Base-by-base conservation (phyloP, 2,888 invertebrate genomes). In the Anoplius nigerrimus region DNA sequence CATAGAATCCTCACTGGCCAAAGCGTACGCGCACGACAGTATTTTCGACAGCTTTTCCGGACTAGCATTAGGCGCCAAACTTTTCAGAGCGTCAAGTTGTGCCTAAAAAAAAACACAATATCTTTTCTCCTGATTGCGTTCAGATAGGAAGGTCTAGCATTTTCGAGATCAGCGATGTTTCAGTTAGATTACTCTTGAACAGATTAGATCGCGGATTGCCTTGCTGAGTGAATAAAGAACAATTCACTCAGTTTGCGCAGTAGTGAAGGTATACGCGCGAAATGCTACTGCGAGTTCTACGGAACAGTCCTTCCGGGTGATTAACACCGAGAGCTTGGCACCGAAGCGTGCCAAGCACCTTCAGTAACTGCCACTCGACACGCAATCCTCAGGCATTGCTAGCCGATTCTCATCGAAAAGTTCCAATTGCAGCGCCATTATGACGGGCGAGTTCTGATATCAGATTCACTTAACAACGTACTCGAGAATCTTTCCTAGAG, bases 1-100 rank as follows among this genome's bases (percentile, higher is more conserved):
- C 3, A 90, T 86, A 54, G 95, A 92, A 87, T 97, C 97, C 5
- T 94, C 93, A 18, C 94, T 93, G 76, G 94, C 91, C 62, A 98
- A 91, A 0, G 96, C 96, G 83, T 1, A 95, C 94, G 71, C 97
- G 84, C 59, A 97, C 84, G 87, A 92, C 52, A 92, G 81, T 64
- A 91, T 88, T 78, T 90, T 89, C 20, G 90, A 89, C 51, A 93
- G 76, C 71, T 89, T 89, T 53, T 90, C 89, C 11, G 84, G 79
- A n/a, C 92, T 89, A 0, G 90, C 91, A 53, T 89, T 88, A 0
- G 93, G 92, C 0, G 92, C 91, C 11, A 89, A 70, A 2, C 80
- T 80, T 69, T 89, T 86, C 51, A 94, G 84, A 55, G 88, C 87
- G 55, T 89, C 85, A 55, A 92, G 82, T 80, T 92, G 91, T 87